Evolutionary conservation across 2,888 invertebrate genomes (phyloP), one percentile per base, ranked within the genome.

Genomic region (Crocallis elinguaria): DNA sequence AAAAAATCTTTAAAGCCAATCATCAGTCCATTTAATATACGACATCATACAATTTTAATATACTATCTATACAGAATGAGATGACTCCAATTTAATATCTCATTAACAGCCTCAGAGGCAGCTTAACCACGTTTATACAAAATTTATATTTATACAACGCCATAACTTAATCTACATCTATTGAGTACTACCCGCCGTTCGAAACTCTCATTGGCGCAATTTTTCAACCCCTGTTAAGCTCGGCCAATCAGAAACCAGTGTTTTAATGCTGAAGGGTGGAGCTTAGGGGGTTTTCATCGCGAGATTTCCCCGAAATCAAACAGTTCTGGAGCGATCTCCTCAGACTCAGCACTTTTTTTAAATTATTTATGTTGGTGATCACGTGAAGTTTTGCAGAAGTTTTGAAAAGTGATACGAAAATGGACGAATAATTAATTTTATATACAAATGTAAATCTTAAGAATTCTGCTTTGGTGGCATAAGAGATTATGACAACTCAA

Each of bases 111-210:
- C 72, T 69, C 69, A 67, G 71, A 72, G 74, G 73, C 55, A 64
- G 66, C 72, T 79, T 83, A 79, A 83, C 81, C 76, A 60, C 77
- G 77, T 82, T 86, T 86, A 86, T 82, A 87, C 80, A 77, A 74
- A 79, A 78, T 83, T 77, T 79, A 82, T 85, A 84, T 86, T 84
- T 79, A 76, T 75, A 73, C 74, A 74, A 76, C 84, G 79, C 84
- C 82, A 88, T 88, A 91, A 89, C 85, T 86, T 81, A 88, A 91
- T 91, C 88, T 87, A 87, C 84, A 88, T 83, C 85, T 88, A 88
- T 84, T 84, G 78, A 86, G 79, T 76, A 76, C 79, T 84, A 83
- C 84, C 82, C 82, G 73, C 69, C 58, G 66, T 54, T 57, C 61
- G 49, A 39, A 32, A 35, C 56, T 62, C 54, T 61, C 63, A 91